Evolutionary conservation across 2,113 vertebrate species (phyloP), one percentile per base, ranked within the genome.

Genomic region (Pitta sordida): DNA sequence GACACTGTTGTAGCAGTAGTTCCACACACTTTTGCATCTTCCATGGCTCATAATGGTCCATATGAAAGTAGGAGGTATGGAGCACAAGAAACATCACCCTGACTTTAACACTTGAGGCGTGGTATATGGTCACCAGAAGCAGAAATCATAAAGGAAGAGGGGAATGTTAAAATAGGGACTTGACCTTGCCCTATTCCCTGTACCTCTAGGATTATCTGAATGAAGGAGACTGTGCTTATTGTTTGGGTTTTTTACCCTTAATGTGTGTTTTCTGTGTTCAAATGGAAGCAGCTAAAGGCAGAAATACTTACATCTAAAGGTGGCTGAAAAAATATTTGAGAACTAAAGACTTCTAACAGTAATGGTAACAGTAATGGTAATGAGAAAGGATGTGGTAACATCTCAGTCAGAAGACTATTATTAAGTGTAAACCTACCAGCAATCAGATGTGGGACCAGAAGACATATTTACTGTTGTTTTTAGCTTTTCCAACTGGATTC

Each of bases 311-410:
- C n/a, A 56, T 81, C 51, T 44, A 90, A 96, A 82, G 44, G 88
- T 83, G 89, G 18, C 22, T 83, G 12, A 63, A 78, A 89, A 65
- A 87, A 80, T 21, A 43, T 53, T 67, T 70, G 80, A 93, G 96
- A 95, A 98, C 97, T 76, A 94, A 97, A 97, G 91, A 73, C 86
- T 96, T 96, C 96, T 97, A 73, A 93, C 95, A 93, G 86, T 93
- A 88, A n/a, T 78, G 82, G 70, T 92, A 97, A 97, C 96, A 97
- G 96, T 97, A 94, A 97, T 19, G 67, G 97, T 94, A 96, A 96
- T 90, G 95, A 97, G 97, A 98, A 97, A 97, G 93, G 93, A 97
- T 96, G 93, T 97, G 90, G 79, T 96, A 97, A 97, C 9, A 8
- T 89, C 55, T 84, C 65, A 69, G 82, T 83, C 46, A 93, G 76